Evolutionary conservation across 1,140 invertebrate species (phyloP), one percentile per base, ranked within the genome.

Genomic region (Chelonus insularis): DNA sequence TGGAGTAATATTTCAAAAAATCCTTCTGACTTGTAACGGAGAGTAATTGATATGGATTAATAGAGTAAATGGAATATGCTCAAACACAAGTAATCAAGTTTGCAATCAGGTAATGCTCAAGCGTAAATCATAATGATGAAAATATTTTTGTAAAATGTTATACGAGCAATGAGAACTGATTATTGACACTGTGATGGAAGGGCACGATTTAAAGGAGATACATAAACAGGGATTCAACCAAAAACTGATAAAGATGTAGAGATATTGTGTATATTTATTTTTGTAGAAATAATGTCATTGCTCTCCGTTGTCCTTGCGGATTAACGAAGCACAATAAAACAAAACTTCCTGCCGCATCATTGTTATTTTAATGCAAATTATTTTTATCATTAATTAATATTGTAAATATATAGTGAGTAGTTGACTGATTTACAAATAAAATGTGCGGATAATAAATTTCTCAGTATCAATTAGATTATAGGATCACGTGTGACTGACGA

Each of bases 211-310:
- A n/a, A n/a, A n/a, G n/a, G n/a, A n/a, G n/a, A n/a, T n/a, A 43
- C 20, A 25, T 51, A 50, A 50, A 52, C 55, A 68, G 61, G 63
- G 63, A 71, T 62, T 55, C 16, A 48, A 14, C 12, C 34, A 50
- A 66, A 57, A 54, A 39, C 43, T 37, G 48, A 34, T 47, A 25
- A 21, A 60, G 7, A 43, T 39, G 12, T 55, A 55, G 32, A 47
- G 23, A 56, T 66, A 58, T 59, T 52, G 51, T 65, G 20, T 62
- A 45, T 66, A 72, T 69, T 73, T 76, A 74, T 76, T 75, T 75
- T 76, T 75, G 43, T 76, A 73, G 62, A 63, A 57, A 45, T 50
- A 57, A 64, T n/a, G n/a, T n/a, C n/a, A n/a, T n/a, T n/a, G n/a
- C n/a, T 37, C 62, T 47, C 34, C 45, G 20, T 63, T 25, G 64